Percentiles rank a stretch among this genome's conserved stretches.
Evolutionary conservation across 1,140 invertebrate species (phyloP).

Genomic region (Drosophila parvula): DNA sequence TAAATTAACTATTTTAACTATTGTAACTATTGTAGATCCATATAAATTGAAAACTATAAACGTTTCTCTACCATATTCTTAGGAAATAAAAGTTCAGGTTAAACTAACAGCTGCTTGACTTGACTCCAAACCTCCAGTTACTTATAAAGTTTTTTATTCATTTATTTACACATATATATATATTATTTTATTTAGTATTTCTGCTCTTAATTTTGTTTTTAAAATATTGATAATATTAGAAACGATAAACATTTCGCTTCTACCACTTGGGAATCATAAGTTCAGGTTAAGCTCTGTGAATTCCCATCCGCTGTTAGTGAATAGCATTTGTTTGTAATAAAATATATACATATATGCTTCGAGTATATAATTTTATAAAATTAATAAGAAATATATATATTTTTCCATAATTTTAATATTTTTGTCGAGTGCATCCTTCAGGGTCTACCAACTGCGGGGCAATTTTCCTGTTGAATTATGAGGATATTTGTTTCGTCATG

Average conservation of each 20-base stretch:
- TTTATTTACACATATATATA: too few species aligned
- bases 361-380: neutral
- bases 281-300: neutral
- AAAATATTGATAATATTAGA: neutral
- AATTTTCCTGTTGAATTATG: constrained; percentile 83
- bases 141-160: too few species aligned
- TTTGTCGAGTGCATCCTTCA: constrained; percentile 10
- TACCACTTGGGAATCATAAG: neutral
- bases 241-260: too few species aligned
- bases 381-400: neutral
- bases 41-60: too few species aligned
- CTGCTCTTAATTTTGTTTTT: neutral
- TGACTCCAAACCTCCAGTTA: neutral
- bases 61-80: too few species aligned
- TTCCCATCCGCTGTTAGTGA: neutral
- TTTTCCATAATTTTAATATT: neutral
- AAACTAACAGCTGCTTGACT: neutral
- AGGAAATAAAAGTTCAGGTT: too few species aligned
- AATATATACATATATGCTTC: neutral
- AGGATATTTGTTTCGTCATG: constrained; percentile 83
- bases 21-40: too few species aligned
- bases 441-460: constrained; percentile 51
- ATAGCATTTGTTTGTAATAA: neutral
- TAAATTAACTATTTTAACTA: too few species aligned
- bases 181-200: neutral